A percentile compares a stretch with the other conserved stretches of the same genome.
These are phyloP conservation scores for Drosophila truncata DNA, from an alignment of 1,140 invertebrate genomes.

Conservation along the genomic window DNA sequence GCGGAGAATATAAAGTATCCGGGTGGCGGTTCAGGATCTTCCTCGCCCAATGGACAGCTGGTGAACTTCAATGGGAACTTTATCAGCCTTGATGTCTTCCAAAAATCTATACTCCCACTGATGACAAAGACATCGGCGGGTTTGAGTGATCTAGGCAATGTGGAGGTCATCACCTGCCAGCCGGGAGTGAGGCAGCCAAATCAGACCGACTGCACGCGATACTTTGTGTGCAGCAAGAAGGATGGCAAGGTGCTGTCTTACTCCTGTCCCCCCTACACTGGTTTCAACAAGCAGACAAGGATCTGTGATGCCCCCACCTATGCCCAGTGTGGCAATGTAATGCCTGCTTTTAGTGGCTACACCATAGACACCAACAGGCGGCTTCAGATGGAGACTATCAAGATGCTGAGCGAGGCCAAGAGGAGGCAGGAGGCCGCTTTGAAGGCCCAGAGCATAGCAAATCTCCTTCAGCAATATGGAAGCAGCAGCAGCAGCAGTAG, in stretches of 20 bases:
- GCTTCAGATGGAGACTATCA: constrained; percentile 72
- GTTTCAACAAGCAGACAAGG: constrained; percentile 85
- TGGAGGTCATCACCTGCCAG: constrained; percentile 85
- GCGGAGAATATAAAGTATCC: constrained; percentile 41
- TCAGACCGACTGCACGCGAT: constrained; percentile 86
- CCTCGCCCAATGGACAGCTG: constrained; percentile 47
- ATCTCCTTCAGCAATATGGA: constrained; percentile 72
- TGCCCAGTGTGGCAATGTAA: constrained; percentile 68
- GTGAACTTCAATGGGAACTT: constrained; percentile 82
- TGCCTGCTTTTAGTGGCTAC: constrained; percentile 54
- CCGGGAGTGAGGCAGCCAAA: constrained; percentile 86
- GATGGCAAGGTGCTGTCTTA: constrained; percentile 85
- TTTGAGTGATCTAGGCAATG: constrained; percentile 60
- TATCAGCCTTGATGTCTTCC: constrained; percentile 78
- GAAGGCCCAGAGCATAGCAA: constrained; percentile 74
- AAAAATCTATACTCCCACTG: constrained; percentile 77
- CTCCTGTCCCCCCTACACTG: constrained; percentile 86
- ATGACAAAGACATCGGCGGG: constrained; percentile 52
- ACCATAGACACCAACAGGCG: constrained; percentile 69
- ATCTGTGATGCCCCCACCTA: constrained; percentile 85
- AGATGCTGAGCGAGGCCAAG: constrained; percentile 74
- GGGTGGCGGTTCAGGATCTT: neutral
- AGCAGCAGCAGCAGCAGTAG: constrained; percentile 5
- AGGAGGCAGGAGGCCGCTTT: constrained; percentile 67
- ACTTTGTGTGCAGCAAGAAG: constrained; percentile 86